These are phyloP conservation scores for Ochropacha duplaris DNA, from an alignment of 2,888 invertebrate genomes.

Conservation along the genomic window DNA sequence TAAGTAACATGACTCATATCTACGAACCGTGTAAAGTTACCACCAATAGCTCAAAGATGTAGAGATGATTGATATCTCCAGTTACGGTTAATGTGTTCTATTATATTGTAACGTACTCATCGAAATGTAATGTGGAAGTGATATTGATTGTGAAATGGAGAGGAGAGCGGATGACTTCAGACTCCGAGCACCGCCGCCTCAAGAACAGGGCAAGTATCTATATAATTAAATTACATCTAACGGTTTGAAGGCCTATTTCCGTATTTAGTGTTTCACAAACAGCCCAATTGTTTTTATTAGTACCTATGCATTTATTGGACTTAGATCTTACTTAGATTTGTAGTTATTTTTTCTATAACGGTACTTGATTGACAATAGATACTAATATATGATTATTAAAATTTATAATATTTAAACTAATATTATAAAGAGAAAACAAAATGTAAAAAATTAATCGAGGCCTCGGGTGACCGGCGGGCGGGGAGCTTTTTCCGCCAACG, in stretches of 20 bases:
- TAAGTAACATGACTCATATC: neutral
- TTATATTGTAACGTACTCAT: slow-evolving; percentile 22
- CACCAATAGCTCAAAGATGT: neutral
- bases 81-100: slow-evolving; percentile 16
- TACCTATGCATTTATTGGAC: neutral
- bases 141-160: slow-evolving; percentile 69
- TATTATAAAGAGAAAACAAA: no score
- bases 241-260: neutral
- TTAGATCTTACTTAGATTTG: neutral
- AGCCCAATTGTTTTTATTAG: neutral
- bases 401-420: no score
- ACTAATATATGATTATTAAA: no score
- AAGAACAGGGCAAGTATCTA: slow-evolving; percentile 61
- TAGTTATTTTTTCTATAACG: no score
- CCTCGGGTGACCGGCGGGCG: no score
- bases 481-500: no score
- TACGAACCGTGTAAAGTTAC: slow-evolving; percentile 3
- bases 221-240: neutral
- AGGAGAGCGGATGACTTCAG: slow-evolving; percentile 65
- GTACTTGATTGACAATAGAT: no score
- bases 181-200: slow-evolving; percentile 60
- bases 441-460: no score
- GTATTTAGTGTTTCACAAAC: no score
- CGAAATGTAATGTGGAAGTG: slow-evolving; percentile 57
- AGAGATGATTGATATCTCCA: neutral